Conservation (phyloP, 2,113 vertebrate genomes). For the Nyctereutes procyonoides region DNA sequence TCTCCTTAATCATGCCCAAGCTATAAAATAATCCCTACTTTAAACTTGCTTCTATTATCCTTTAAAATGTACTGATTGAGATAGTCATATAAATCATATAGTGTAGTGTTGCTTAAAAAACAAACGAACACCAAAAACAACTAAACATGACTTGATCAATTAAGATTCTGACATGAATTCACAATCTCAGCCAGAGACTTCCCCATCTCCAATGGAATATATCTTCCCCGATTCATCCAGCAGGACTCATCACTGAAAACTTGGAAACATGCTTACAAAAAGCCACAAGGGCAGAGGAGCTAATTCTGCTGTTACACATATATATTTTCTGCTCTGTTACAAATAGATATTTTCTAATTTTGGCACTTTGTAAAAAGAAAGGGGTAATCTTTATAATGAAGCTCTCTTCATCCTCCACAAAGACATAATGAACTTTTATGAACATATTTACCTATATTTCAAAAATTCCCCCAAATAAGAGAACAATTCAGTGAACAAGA, state of each 20-base stretch:
- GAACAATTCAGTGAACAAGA: background rate
- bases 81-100: background rate
- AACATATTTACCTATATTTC: background rate
- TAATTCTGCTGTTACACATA: background rate
- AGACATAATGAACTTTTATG: constrained; percentile 10
- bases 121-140: constrained; percentile 3
- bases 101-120: background rate
- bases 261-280: background rate
- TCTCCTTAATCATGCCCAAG: background rate
- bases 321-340: background rate
- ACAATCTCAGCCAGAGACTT: background rate
- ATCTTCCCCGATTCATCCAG: background rate
- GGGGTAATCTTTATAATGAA: background rate
- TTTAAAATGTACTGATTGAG: background rate
- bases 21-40: background rate
- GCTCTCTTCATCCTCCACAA: background rate
- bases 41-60: background rate
- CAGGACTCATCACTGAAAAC: background rate
- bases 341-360: background rate
- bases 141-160: background rate
- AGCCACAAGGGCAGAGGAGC: background rate
- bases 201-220: too few relatives aligned
- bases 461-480: background rate
- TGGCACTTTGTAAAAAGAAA: background rate
- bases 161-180: background rate